Conservation (phyloP, 2,888 invertebrate genomes). For the Brachylomia viminalis region DNA sequence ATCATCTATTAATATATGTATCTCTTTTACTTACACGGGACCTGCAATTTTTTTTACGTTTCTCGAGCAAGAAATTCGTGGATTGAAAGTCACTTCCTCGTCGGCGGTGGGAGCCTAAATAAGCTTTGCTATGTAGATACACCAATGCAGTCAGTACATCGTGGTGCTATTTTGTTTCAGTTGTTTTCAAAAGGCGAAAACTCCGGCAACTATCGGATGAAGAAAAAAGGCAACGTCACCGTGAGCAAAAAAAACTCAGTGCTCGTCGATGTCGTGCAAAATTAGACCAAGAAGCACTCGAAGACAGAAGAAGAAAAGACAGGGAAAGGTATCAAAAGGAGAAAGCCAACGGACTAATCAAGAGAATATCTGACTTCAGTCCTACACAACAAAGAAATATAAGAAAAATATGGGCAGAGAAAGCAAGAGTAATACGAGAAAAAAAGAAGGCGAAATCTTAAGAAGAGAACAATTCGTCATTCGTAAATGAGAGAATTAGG, state of each 20-base stretch:
- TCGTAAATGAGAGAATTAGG: too few species aligned
- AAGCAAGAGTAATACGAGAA: neutral
- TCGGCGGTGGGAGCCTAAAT: neutral
- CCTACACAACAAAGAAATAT: slow-evolving; percentile 20
- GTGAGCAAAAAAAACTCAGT: slow-evolving; percentile 13
- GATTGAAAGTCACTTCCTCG: neutral
- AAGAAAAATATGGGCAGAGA: slow-evolving; percentile 17
- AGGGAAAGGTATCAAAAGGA: slow-evolving; percentile 24
- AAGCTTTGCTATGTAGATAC: neutral
- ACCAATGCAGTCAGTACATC: neutral
- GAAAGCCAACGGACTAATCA: slow-evolving; percentile 34
- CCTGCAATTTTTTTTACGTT: neutral
- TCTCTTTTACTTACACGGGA: neutral
- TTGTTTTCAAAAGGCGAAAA: neutral
- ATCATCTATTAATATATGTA: neutral
- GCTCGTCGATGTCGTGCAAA: slow-evolving; percentile 13
- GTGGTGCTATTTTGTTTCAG: neutral
- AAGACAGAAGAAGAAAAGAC: slow-evolving; percentile 25
- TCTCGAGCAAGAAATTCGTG: neutral
- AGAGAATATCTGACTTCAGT: slow-evolving; percentile 42
- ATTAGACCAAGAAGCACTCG: slow-evolving; percentile 16
- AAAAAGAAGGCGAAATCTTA: neutral
- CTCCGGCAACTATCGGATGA: neutral
- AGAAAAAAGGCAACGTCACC: neutral
- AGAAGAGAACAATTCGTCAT: neutral